phyloP scores from a whole-genome alignment of 2,888 invertebrate species.

The Ichneumoninae sp. region DNA sequence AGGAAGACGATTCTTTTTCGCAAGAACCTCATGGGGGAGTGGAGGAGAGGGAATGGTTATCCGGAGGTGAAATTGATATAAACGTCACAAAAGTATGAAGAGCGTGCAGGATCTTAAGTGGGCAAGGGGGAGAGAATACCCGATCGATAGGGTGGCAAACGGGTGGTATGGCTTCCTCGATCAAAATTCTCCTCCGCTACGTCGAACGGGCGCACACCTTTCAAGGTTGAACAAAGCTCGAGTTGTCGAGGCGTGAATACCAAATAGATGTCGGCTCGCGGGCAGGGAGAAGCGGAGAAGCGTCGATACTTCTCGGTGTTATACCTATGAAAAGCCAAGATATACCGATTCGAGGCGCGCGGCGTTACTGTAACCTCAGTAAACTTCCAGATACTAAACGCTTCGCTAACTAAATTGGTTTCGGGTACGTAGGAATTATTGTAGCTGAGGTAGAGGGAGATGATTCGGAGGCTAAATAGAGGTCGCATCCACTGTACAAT shows the following conservation, averaged over 20 bases:
- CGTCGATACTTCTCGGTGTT: slow-evolving; percentile 33
- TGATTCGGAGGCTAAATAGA: neutral
- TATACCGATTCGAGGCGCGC: neutral
- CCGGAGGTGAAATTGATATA: slow-evolving; percentile 45
- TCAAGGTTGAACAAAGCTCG: slow-evolving; percentile 60
- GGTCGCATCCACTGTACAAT: neutral
- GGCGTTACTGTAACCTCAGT: neutral
- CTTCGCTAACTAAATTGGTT: neutral
- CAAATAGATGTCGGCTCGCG: slow-evolving; percentile 42
- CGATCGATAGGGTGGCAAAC: slow-evolving; percentile 37
- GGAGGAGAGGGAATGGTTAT: neutral
- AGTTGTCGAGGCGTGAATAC: slow-evolving; percentile 57
- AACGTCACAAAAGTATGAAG: slow-evolving; percentile 34
- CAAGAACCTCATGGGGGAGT: neutral
- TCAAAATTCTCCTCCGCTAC: slow-evolving; percentile 59
- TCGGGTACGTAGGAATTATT: neutral
- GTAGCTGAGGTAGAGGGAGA: neutral
- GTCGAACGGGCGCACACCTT: slow-evolving; percentile 40
- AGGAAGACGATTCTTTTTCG: neutral
- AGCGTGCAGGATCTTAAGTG: slow-evolving; percentile 19
- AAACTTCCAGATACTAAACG: neutral
- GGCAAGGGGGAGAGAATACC: slow-evolving; percentile 9
- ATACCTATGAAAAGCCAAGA: neutral
- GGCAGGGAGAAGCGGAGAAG: slow-evolving; percentile 16
- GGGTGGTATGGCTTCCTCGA: slow-evolving; percentile 49